Evolutionary conservation across 1,140 invertebrate genomes (phyloP), one percentile per base, ranked within the genome.

Genomic region (Hyles euphorbiae): DNA sequence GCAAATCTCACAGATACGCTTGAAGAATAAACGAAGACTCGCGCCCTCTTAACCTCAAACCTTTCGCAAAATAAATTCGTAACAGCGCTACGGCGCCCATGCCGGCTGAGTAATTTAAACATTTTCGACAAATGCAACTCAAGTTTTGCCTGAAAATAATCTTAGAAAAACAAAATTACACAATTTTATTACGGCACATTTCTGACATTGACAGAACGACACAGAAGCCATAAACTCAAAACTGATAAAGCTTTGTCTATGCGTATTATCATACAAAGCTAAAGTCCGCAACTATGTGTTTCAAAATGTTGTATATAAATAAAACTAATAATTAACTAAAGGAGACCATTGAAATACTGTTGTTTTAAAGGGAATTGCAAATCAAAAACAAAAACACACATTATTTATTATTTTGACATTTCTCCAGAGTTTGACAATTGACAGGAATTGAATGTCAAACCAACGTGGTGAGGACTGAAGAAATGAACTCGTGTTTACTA

Each of bases 41-140:
- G 83, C 10, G 80, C 72, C 65, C 67, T 78, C 63, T 73, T 88
- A 88, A 88, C 86, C 83, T 88, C 83, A 81, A 83, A 65, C 44
- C 80, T 85, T 48, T 83, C 78, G 50, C 74, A 76, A 49, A 81
- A 77, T 50, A 80, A 70, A 50, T 77, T 81, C 48, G 75, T 71
- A 51, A 84, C 62, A 58, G 77, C 76, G 61, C 81, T 78, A 5
- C 80, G 74, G 34, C 78, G 73, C 32, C 81, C 81, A 59, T 82
- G 77, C 33, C 83, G 77, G 60, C 71, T 80, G 5, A 88, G 60
- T 69, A 88, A 66, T 60, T 88, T 88, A 60, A 88, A 88, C 85
- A 88, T 88, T 60, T 67, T 76, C 33, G 3, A 8, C 47, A 11
- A 33, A 34, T 36, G 46, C 46, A 48, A 48, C 12, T 48, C n/a